Conservation (phyloP, 2,113 vertebrate genomes). For the Lamprotornis superbus region DNA sequence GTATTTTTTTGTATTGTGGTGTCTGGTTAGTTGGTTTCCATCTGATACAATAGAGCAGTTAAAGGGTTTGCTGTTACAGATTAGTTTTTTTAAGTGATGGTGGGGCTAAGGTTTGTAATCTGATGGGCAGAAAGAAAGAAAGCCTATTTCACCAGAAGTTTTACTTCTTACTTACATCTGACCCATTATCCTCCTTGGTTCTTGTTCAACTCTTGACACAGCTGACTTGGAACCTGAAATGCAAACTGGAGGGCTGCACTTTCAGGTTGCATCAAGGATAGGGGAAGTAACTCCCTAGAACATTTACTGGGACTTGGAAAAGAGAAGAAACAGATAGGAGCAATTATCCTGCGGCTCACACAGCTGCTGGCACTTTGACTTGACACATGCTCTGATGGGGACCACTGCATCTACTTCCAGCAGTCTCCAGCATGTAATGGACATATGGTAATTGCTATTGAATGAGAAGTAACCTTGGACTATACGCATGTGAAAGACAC, state of each 20-base stretch:
- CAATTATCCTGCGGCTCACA: slow-evolving; percentile 35
- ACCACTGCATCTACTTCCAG: slow-evolving; percentile 28
- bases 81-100: slow-evolving; percentile 46
- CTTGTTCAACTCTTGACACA: slow-evolving; percentile 58
- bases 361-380: slow-evolving; percentile 53
- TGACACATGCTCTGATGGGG: slow-evolving; percentile 13
- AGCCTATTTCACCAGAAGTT: slow-evolving; percentile 47
- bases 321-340: slow-evolving; percentile 65
- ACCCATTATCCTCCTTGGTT: slow-evolving; percentile 64
- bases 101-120: slow-evolving; percentile 63
- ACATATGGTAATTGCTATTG: slow-evolving; percentile 44
- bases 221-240: slow-evolving; percentile 68
- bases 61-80: background rate
- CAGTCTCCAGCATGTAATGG: slow-evolving; percentile 26
- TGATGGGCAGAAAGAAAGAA: slow-evolving; percentile 69
- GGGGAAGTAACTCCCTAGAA: slow-evolving; percentile 53
- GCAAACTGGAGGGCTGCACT: slow-evolving; percentile 39
- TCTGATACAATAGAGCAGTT: slow-evolving; percentile 65
- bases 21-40: slow-evolving; percentile 63
- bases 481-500: slow-evolving; percentile 29
- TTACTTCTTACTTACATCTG: slow-evolving; percentile 67
- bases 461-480: slow-evolving; percentile 54
- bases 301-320: slow-evolving; percentile 50
- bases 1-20: slow-evolving; percentile 62
- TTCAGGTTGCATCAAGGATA: slow-evolving; percentile 30